Percentiles rank a stretch among this genome's conserved stretches.
Evolutionary conservation across 2,888 invertebrate species (phyloP).

Genomic region (Arge pagana): DNA sequence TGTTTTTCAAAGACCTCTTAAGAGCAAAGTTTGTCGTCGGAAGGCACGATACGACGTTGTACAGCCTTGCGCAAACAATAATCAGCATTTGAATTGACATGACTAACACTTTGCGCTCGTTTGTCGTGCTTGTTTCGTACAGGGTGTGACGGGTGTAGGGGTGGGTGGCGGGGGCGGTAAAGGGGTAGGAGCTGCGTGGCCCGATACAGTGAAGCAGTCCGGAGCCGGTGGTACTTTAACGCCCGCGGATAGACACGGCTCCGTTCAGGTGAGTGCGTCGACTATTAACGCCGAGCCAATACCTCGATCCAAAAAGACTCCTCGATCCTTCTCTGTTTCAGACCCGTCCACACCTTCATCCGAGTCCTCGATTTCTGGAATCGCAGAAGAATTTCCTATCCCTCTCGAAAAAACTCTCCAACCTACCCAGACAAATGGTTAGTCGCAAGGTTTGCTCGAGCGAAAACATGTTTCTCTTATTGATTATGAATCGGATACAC

Average conservation of each 20-base stretch:
- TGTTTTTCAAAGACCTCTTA: too few relatives aligned
- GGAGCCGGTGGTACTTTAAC: constrained; percentile 82
- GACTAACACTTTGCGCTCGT: constrained; percentile 50
- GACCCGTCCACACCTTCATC: constrained; percentile 10
- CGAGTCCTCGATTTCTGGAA: constrained; percentile 1
- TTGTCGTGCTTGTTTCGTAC: constrained; percentile 54
- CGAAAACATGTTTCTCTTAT: too few relatives aligned
- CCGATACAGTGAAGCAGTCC: constrained; percentile 83
- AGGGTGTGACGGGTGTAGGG: constrained; percentile 56
- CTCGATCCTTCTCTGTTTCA: constrained; percentile 6
- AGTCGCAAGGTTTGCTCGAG: constrained; percentile 41
- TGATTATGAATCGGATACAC: too few relatives aligned
- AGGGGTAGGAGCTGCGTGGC: constrained; percentile 79
- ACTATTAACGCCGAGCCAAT: constrained; percentile 1
- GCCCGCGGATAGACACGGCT: constrained; percentile 95
- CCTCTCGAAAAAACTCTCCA: constrained; percentile 10
- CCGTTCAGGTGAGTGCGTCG: constrained; percentile 81
- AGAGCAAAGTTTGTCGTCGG: background rate
- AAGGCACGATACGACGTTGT: constrained; percentile 9
- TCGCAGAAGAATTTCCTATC: constrained; percentile 3
- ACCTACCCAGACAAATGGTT: constrained; percentile 9
- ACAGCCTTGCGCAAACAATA: constrained; percentile 8
- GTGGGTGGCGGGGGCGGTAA: constrained; percentile 64
- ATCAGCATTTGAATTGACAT: constrained; percentile 30
- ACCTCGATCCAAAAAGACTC: background rate